Percentiles rank a stretch among this genome's conserved stretches.
phyloP scores from a whole-genome alignment of 2,888 invertebrate species.

The Conus canariensis region DNA sequence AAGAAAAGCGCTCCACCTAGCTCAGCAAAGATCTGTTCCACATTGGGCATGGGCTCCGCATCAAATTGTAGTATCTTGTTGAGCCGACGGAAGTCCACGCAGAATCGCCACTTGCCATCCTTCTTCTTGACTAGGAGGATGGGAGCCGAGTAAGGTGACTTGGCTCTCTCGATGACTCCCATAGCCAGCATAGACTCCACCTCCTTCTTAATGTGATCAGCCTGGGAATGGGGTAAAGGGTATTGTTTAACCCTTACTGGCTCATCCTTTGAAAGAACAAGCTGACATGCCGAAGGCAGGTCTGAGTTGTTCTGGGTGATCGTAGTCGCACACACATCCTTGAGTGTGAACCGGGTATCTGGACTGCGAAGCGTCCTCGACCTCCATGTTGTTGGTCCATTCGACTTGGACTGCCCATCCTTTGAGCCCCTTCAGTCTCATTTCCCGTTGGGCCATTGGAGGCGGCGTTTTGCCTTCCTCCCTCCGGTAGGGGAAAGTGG shows the following conservation, averaged over 20 bases:
- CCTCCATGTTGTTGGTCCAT: no score
- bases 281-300: no score
- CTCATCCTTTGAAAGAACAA: no score
- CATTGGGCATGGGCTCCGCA: background rate
- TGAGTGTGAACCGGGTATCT: no score
- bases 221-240: slow-evolving; percentile 12
- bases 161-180: slow-evolving; percentile 43
- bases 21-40: background rate
- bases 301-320: no score
- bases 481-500: no score
- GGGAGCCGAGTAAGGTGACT: slow-evolving; percentile 42
- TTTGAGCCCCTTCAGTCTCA: no score
- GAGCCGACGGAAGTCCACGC: background rate
- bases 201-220: slow-evolving; percentile 3
- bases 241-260: slow-evolving; percentile 2
- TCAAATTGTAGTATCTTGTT: background rate
- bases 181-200: slow-evolving; percentile 46
- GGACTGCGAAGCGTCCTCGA: no score
- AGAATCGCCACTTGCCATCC: slow-evolving; percentile 11
- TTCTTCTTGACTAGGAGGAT: slow-evolving; percentile 36
- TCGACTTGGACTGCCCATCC: no score
- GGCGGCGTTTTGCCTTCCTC: no score
- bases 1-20: background rate
- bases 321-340: no score
- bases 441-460: no score